Percentiles rank a stretch among this genome's conserved stretches.
phyloP scores from a whole-genome alignment of 2,113 vertebrate genomes.

The Anhinga rufa region DNA sequence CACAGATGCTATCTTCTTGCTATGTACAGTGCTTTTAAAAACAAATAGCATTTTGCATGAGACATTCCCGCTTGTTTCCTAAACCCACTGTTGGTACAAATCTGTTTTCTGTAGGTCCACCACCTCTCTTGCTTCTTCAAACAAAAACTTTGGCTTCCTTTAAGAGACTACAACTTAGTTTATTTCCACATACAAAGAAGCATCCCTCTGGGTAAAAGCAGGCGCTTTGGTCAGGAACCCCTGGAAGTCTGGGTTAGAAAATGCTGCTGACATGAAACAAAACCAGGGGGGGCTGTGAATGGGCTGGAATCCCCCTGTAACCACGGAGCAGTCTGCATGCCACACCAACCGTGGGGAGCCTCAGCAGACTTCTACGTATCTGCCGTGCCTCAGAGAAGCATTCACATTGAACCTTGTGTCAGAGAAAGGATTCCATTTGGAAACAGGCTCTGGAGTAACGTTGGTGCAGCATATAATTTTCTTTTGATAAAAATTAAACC shows the following conservation, averaged over 20 bases:
- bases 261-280: background rate
- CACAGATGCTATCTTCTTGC: background rate
- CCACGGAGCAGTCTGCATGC: accelerated
- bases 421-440: background rate
- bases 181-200: background rate
- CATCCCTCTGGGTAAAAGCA: background rate
- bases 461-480: background rate
- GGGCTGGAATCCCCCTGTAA: background rate
- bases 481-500: background rate
- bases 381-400: background rate
- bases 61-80: background rate
- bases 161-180: background rate
- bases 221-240: background rate
- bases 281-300: accelerated
- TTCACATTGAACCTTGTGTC: background rate
- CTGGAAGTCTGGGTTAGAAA: background rate
- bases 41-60: background rate
- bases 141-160: background rate
- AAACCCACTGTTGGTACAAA: background rate
- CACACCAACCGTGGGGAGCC: background rate
- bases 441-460: background rate
- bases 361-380: background rate
- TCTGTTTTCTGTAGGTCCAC: background rate
- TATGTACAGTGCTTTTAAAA: background rate
- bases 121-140: background rate